phyloP scores from a whole-genome alignment of 2,888 invertebrate species.

The Limenitis camilla region DNA sequence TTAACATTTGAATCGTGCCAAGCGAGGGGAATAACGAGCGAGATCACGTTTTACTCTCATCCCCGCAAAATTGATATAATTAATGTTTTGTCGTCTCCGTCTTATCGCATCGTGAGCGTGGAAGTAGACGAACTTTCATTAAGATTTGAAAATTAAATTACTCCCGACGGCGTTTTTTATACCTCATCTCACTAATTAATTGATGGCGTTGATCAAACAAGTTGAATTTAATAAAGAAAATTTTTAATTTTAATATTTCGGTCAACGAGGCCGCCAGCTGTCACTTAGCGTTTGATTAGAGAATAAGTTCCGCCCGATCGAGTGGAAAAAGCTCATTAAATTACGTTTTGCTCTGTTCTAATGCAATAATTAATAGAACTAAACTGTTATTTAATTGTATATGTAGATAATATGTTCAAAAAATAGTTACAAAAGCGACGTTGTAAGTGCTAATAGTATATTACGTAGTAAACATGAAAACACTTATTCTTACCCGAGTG shows the following conservation, averaged over 20 bases:
- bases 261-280: constrained; percentile 9
- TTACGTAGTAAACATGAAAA: too few relatives aligned
- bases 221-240: constrained; percentile 22
- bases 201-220: constrained; percentile 35
- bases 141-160: constrained; percentile 49
- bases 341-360: background rate
- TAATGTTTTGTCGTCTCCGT: constrained; percentile 41
- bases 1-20: background rate
- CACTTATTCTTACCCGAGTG: too few relatives aligned
- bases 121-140: constrained; percentile 16
- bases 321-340: constrained; percentile 7
- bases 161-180: constrained; percentile 47
- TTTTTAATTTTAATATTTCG: constrained; percentile 10
- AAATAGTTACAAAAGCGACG: too few relatives aligned
- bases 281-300: constrained; percentile 7
- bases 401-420: too few relatives aligned
- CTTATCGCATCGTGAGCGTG: constrained; percentile 36
- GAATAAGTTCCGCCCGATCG: constrained; percentile 3
- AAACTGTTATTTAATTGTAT: too few relatives aligned
- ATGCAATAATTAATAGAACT: too few relatives aligned
- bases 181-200: constrained; percentile 43
- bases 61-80: constrained; percentile 36
- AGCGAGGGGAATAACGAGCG: background rate
- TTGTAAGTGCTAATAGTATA: too few relatives aligned
- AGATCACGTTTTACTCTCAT: background rate